phyloP scores from a whole-genome alignment of 2,888 invertebrate genomes.

The Lasiommata megera region DNA sequence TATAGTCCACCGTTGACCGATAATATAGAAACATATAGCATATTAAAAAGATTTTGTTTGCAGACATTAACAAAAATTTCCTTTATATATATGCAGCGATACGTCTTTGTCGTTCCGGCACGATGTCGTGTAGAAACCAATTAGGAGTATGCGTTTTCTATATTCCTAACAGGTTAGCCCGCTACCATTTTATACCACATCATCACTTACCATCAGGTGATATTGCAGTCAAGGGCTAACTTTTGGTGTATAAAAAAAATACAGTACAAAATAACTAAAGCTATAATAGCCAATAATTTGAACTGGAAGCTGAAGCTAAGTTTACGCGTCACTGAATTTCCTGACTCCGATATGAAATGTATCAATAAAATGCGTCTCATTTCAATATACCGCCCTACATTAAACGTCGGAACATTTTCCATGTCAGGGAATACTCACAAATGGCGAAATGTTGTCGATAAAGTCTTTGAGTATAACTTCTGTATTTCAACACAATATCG shows the following conservation, averaged over 20 bases:
- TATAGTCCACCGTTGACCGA: not conserved
- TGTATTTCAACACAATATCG: not conserved
- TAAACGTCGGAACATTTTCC: constrained; percentile 4
- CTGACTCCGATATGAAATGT: constrained; percentile 5
- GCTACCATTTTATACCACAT: too few species aligned
- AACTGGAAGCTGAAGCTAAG: not conserved
- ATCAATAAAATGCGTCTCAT: constrained; percentile 9
- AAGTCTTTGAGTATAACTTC: constrained; percentile 3
- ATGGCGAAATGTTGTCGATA: constrained; percentile 10
- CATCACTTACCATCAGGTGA: too few species aligned
- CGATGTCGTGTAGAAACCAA: too few species aligned
- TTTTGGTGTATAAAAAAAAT: too few species aligned
- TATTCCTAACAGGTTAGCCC: too few species aligned
- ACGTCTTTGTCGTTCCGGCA: too few species aligned
- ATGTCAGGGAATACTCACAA: not conserved
- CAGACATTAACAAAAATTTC: too few species aligned
- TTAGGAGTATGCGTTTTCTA: too few species aligned
- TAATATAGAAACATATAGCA: not conserved
- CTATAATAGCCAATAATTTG: not conserved
- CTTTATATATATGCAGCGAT: too few species aligned
- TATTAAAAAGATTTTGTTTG: too few species aligned
- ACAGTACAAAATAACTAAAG: too few species aligned
- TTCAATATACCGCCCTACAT: constrained; percentile 6
- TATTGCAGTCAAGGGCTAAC: too few species aligned
- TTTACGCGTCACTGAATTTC: constrained; percentile 10